Base-by-base conservation (phyloP, 2,113 vertebrate genomes). In the Onychorhynchus coronatus region DNA sequence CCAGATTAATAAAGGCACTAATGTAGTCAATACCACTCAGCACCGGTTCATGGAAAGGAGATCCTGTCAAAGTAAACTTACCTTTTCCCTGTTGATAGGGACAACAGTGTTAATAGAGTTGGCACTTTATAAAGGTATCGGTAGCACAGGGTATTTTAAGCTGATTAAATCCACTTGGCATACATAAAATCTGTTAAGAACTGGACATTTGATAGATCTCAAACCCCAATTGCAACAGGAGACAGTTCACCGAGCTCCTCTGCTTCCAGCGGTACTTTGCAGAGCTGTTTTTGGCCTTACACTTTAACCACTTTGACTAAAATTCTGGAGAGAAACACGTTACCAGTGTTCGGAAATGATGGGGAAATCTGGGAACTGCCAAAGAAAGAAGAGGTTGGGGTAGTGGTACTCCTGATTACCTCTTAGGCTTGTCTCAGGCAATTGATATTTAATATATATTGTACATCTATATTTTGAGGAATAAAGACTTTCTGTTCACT, bases 81-180 rank as follows among this genome's bases (percentile, higher is more conserved):
- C 72, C 75, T 95, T 91, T 94, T 90, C 3, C 6, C 75, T 76
- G 49, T 55, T 90, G 74, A 88, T 42, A 70, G 93, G 46, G 88
- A 96, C 74, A 93, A 86, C 58, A n/a, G 85, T 37, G 85, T 59
- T 95, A 94, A 96, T 47, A 77, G 93, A 93, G 79, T 92, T 96
- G 90, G 88, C 85, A 68, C 90, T 92, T 92, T 35, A 78, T 86
- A 81, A 90, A 91, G 85, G 90, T 93, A 91, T 95, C n/a, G 0
- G 72, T 93, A 92, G 79, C 92, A 91, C 76, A 12, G 68, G 44
- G 58, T 95, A 87, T 94, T 96, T 96, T 94, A 96, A 92, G 86
- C 84, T 94, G 73, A 96, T 95, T 96, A 94, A 91, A 96, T 95
- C 86, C 91, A 53, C 88, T 95, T 91, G 86, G 88, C 85, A 79